phyloP scores from a whole-genome alignment of 64 coral and sea anemone species.

The Dendrophyllia cribrosa region DNA sequence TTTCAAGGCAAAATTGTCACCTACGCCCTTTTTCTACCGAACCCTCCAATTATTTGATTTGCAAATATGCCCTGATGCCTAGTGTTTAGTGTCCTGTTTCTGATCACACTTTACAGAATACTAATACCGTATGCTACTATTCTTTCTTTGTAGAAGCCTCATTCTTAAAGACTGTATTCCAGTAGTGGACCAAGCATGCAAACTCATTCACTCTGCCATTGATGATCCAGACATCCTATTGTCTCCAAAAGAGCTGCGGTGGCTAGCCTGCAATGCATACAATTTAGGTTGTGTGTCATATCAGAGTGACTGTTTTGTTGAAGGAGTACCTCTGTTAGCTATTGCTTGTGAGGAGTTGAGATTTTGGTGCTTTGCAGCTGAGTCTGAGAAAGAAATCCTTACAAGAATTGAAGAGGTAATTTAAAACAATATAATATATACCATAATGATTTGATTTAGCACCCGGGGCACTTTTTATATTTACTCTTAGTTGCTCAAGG shows the following conservation, averaged over 20 bases:
- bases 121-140: neutral
- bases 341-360: slow-evolving; percentile 58
- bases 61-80: too few species aligned
- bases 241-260: slow-evolving; percentile 56
- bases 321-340: slow-evolving; percentile 31
- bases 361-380: slow-evolving; percentile 50
- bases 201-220: slow-evolving; percentile 8
- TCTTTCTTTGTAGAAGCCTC: neutral
- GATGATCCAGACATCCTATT: slow-evolving; percentile 22
- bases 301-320: slow-evolving; percentile 39
- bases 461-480: too few species aligned
- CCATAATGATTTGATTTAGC: too few species aligned
- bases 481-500: too few species aligned
- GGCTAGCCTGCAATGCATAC: slow-evolving; percentile 35
- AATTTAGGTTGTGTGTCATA: slow-evolving; percentile 50
- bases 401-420: slow-evolving; percentile 47
- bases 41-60: too few species aligned
- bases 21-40: too few species aligned
- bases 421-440: neutral
- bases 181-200: slow-evolving; percentile 4
- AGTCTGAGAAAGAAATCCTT: neutral
- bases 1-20: too few species aligned
- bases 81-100: too few species aligned
- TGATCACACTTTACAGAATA: too few species aligned
- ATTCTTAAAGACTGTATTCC: slow-evolving; percentile 22